phyloP scores from a whole-genome alignment of 2,797 vertebrate species.

The Xerus rutilus region DNA sequence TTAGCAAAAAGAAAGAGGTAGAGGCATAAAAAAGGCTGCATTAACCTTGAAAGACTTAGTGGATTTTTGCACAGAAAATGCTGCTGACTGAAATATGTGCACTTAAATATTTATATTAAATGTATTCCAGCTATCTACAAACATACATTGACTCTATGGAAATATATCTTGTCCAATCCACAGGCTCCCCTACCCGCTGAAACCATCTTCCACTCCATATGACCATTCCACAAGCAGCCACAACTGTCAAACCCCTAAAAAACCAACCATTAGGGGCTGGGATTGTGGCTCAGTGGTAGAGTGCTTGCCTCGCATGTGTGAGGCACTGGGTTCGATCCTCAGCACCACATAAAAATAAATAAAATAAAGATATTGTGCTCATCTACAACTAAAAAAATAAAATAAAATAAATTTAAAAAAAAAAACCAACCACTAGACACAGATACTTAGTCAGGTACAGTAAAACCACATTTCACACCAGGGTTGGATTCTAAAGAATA shows the following conservation, averaged over 20 bases:
- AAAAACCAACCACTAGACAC: neutral
- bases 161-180: neutral
- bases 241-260: neutral
- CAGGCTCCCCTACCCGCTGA: neutral
- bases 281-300: no score
- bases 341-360: no score
- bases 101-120: neutral
- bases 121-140: neutral
- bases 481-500: neutral
- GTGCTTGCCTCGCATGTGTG: no score
- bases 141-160: neutral
- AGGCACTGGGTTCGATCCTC: no score
- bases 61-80: neutral
- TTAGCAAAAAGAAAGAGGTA: neutral
- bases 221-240: neutral
- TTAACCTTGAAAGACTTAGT: neutral
- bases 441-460: neutral
- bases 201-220: neutral
- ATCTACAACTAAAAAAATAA: no score
- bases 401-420: no score
- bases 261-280: no score
- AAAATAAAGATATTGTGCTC: no score
- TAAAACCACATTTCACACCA: neutral
- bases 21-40: neutral
- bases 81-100: neutral